These are phyloP conservation scores for Motacilla tschutschensis DNA, from an alignment of 2,113 vertebrate genomes.

Conservation along the genomic window DNA sequence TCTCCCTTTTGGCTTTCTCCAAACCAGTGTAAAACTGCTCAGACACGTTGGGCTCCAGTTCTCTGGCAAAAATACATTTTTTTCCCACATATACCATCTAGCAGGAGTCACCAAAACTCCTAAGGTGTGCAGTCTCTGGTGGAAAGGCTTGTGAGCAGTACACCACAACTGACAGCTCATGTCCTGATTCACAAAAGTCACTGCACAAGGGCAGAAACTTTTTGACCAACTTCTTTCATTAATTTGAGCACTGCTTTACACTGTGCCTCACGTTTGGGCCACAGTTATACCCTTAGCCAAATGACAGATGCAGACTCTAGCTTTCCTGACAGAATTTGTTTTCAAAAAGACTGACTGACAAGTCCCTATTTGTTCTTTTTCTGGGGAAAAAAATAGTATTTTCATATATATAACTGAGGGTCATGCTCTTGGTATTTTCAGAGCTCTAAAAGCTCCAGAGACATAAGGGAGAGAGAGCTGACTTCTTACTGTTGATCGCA, in stretches of 20 bases:
- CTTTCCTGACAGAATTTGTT: constrained; percentile 31
- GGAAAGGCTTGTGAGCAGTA: background rate
- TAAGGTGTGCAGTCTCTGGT: background rate
- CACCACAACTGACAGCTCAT: background rate
- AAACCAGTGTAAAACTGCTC: background rate
- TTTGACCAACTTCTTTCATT: background rate
- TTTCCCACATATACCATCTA: background rate
- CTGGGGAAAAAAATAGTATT: background rate
- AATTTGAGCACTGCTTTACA: background rate
- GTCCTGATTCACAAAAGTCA: background rate
- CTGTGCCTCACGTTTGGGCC: background rate
- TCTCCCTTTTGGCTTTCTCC: background rate
- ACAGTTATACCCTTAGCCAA: constrained; percentile 7
- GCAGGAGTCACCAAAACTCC: background rate
- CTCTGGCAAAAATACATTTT: background rate
- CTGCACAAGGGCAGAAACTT: background rate
- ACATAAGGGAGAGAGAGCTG: constrained; percentile 49
- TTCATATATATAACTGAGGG: constrained; percentile 33
- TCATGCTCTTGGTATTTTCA: constrained; percentile 68
- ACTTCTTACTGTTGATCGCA: constrained; percentile 60
- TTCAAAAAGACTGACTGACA: constrained; percentile 65
- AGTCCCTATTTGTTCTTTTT: constrained; percentile 51
- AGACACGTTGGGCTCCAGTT: background rate
- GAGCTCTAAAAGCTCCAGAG: constrained; percentile 65
- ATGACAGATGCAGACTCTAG: constrained; percentile 29